These are phyloP conservation scores for Catocala fraxini DNA, from an alignment of 2,888 invertebrate species.

Conservation along the genomic window DNA sequence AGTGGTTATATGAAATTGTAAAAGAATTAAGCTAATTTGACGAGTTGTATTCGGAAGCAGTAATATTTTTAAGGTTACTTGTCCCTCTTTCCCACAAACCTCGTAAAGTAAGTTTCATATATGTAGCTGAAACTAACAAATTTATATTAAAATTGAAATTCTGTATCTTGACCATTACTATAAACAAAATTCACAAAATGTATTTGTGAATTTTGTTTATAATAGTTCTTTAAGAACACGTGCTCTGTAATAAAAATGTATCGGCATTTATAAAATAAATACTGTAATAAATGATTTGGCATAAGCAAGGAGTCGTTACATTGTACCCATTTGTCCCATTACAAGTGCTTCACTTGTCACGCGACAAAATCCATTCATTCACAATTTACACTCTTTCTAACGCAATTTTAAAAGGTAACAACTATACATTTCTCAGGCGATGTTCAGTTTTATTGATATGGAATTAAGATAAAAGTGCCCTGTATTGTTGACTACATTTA, in stretches of 20 bases:
- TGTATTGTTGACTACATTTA: slow-evolving; percentile 1
- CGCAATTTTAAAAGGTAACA: slow-evolving; percentile 21
- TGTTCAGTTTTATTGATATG: slow-evolving; percentile 8
- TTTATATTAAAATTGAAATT: background rate
- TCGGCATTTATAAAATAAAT: slow-evolving; percentile 31
- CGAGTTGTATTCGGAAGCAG: too few species aligned
- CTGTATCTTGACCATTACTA: background rate
- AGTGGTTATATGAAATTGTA: too few species aligned
- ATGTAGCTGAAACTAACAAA: too few species aligned
- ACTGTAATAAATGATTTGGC: slow-evolving; percentile 43
- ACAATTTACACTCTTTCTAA: slow-evolving; percentile 66
- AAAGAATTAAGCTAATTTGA: too few species aligned
- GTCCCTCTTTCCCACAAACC: too few species aligned
- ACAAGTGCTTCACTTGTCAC: slow-evolving; percentile 73
- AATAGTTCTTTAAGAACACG: too few species aligned
- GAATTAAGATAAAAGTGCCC: slow-evolving; percentile 29
- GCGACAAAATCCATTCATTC: slow-evolving; percentile 70
- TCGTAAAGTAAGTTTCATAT: too few species aligned
- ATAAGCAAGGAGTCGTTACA: background rate
- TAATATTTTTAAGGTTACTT: too few species aligned
- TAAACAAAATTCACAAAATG: too few species aligned
- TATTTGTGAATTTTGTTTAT: background rate
- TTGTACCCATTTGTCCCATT: slow-evolving; percentile 66
- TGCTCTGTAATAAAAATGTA: too few species aligned
- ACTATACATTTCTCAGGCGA: slow-evolving; percentile 12